A percentile compares a stretch with the other conserved stretches of the same genome.
These are phyloP conservation scores for Drosophila albomicans DNA, from an alignment of 1,140 invertebrate genomes.

Conservation along the genomic window DNA sequence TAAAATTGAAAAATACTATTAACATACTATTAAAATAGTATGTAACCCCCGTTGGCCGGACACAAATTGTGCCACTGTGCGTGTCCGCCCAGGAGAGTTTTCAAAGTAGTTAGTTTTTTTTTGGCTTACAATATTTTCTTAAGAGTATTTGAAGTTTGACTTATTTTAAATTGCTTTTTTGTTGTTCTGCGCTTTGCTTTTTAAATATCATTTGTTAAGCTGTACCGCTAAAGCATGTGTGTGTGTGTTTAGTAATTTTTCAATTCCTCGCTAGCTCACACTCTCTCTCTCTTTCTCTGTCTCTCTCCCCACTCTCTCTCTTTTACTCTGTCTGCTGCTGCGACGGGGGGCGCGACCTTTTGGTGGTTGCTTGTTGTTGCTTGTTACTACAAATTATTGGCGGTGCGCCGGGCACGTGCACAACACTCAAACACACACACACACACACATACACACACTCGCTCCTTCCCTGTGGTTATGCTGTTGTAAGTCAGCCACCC, in stretches of 20 bases:
- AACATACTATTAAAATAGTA: too few relatives aligned
- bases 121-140: not conserved
- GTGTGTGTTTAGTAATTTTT: slow-evolving; percentile 64
- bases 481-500: not conserved
- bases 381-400: slow-evolving; percentile 81
- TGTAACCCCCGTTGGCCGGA: too few relatives aligned
- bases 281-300: not conserved
- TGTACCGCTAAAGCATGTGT: slow-evolving; percentile 2
- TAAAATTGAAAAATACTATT: too few relatives aligned
- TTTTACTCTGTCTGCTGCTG: too few relatives aligned
- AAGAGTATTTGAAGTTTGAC: not conserved
- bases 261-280: slow-evolving; percentile 42
- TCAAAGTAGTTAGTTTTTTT: too few relatives aligned
- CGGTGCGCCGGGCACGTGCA: slow-evolving; percentile 69
- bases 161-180: not conserved
- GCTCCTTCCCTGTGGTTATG: not conserved
- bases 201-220: slow-evolving; percentile 24
- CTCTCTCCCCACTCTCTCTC: not conserved
- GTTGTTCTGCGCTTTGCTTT: not conserved
- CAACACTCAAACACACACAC: slow-evolving; percentile 37
- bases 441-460: not conserved
- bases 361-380: slow-evolving; percentile 69
- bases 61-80: too few relatives aligned
- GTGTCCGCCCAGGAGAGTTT: too few relatives aligned
- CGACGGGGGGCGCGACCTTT: slow-evolving; percentile 21